Conservation (phyloP, 2,113 vertebrate genomes). For the Clupea harengus region DNA sequence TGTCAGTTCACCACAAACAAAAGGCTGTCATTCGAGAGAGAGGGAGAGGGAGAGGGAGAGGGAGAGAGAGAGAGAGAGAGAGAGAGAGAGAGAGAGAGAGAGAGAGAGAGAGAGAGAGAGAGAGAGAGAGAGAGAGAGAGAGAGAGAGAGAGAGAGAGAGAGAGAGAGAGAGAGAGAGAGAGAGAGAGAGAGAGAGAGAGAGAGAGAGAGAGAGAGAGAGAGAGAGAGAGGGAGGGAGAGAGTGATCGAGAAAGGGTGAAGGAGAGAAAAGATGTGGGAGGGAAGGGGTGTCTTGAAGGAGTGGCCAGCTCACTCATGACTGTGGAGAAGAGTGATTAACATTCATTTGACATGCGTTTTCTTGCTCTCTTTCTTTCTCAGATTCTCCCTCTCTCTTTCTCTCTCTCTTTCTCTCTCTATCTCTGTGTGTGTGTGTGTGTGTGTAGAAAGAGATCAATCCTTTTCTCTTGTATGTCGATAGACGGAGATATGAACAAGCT, state of each 20-base stretch:
- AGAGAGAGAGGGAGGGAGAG: neutral
- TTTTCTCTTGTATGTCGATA: neutral
- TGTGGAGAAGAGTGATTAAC: neutral
- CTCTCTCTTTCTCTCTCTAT: neutral
- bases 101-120: neutral
- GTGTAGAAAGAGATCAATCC: neutral
- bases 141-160: too few relatives aligned
- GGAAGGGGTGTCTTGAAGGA: neutral
- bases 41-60: neutral
- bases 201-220: neutral
- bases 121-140: neutral
- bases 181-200: neutral
- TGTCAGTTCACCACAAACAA: neutral
- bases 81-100: neutral
- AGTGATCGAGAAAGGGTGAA: neutral
- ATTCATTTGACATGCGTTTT: neutral
- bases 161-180: neutral
- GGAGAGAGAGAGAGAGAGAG: neutral
- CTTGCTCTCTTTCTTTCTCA: constrained; percentile 20
- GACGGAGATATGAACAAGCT: neutral
- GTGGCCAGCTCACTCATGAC: neutral
- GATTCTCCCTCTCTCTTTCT: constrained; percentile 25
- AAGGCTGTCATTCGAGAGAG: neutral
- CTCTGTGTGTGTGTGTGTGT: neutral
- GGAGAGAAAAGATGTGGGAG: neutral